Conservation (phyloP, 2,888 invertebrate species). For the Sinohyriopsis cumingii region DNA sequence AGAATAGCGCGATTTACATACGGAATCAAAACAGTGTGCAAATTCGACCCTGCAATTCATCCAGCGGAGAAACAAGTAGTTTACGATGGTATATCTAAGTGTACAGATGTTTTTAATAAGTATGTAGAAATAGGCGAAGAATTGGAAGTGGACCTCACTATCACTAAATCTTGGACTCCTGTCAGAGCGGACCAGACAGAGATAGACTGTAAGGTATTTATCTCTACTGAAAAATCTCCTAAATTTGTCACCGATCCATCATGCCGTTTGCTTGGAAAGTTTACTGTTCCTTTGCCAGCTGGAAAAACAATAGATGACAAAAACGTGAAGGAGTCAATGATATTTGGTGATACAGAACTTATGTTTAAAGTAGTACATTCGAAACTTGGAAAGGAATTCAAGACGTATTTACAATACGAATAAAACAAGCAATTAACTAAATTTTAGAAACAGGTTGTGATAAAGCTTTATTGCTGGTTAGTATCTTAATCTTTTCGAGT, state of each 20-base stretch:
- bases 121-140: conserved; percentile 24
- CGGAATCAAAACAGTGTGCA: conserved; percentile 23
- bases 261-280: conserved; percentile 22
- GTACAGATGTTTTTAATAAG: conserved; percentile 26
- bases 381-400: conserved; percentile 4
- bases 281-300: conserved; percentile 25
- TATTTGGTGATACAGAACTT: conserved; percentile 42
- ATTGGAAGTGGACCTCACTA: conserved; percentile 14
- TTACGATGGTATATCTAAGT: conserved; percentile 21
- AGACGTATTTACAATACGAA: conserved; percentile 14
- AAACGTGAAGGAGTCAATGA: conserved; percentile 28
- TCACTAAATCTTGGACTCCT: conserved; percentile 14
- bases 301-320: conserved; percentile 7
- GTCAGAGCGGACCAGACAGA: conserved; percentile 16
- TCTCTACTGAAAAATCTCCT: conserved; percentile 22
- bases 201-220: conserved; percentile 21
- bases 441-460: too few species aligned
- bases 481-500: too few species aligned
- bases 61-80: conserved; percentile 17
- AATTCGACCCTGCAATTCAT: conserved; percentile 23
- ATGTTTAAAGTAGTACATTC: conserved; percentile 17
- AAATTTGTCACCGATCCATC: conserved; percentile 25
- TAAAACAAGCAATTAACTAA: not conserved
- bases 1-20: conserved; percentile 31
- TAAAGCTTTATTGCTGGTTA: too few species aligned